These are phyloP conservation scores for Amphilophus citrinellus DNA, from an alignment of 2,113 vertebrate genomes.

Conservation along the genomic window DNA sequence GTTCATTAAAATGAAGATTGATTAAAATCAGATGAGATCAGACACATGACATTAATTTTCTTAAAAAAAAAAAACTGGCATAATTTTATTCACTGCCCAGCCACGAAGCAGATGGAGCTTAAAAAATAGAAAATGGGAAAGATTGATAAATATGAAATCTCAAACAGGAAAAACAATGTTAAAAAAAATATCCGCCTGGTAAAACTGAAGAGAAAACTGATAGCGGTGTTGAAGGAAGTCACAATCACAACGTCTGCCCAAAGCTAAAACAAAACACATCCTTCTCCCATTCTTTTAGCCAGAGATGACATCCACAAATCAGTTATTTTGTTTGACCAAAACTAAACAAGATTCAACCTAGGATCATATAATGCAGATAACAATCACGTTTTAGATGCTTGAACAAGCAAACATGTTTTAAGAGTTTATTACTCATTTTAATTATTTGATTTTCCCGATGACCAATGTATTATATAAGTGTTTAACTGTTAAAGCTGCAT, in stretches of 20 bases:
- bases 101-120: neutral
- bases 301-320: neutral
- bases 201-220: neutral
- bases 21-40: neutral
- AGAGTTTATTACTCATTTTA: neutral
- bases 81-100: neutral
- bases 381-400: neutral
- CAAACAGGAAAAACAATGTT: neutral
- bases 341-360: neutral
- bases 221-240: neutral
- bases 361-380: neutral
- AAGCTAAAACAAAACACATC: neutral
- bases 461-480: neutral
- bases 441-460: neutral
- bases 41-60: neutral
- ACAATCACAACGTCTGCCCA: neutral
- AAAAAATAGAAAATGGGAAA: neutral
- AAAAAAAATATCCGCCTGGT: neutral
- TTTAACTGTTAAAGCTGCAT: neutral
- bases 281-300: neutral
- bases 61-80: neutral
- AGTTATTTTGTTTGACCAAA: neutral
- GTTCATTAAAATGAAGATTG: neutral
- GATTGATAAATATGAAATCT: conserved; percentile 21
- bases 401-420: neutral